Base-by-base conservation (phyloP, 1,140 invertebrate genomes). In the Medauroidea extradentata region DNA sequence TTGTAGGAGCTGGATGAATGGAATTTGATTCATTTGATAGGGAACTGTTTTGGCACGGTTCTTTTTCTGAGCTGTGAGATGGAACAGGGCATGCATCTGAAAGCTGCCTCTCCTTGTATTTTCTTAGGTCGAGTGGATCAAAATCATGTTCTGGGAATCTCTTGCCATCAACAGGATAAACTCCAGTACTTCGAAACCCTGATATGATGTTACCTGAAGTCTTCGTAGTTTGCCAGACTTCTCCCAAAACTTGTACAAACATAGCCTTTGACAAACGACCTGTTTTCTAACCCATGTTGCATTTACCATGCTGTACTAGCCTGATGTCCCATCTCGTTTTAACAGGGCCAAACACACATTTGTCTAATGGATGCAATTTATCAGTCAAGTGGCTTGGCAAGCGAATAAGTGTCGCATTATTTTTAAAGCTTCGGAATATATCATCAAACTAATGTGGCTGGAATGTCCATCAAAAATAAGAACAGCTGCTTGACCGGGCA, bases 381-480 rank as follows among this genome's bases (percentile, higher is more conserved):
- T 70, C 63, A 19, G 68, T 73, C 3, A 67, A 60, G 57, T 72
- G 70, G 38, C 62, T 63, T 3, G 68, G 71, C 44, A 73, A 61
- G 56, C 63, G 68, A 3, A 71, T 27, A 8, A 70, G 51, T n/a
- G 43, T 50, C 7, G 69, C 61, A 25, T 69, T 67, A 53, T 64
- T 56, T 44, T 39, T 23, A 69, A 65, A 3, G 69, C 67, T 14
- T 27, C 39, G 19, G 60, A 9, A 3, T 67, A 44, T 16, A 63
- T 55, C 38, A 59, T 42, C 16, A 61, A n/a, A 46, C 55, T 69
- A 16, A 70, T 41, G 43, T 72, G 67, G n/a, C 66, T 67, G 2
- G 50, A 14, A 56, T 71, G 65, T 2, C 69, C 69, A 58, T 70
- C 65, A 61, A 62, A 63, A 2, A 67, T 38, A 1, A 70, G 51